Evolutionary conservation across 2,888 invertebrate genomes (phyloP), one percentile per base, ranked within the genome.

Genomic region (Pherbina coryleti): DNA sequence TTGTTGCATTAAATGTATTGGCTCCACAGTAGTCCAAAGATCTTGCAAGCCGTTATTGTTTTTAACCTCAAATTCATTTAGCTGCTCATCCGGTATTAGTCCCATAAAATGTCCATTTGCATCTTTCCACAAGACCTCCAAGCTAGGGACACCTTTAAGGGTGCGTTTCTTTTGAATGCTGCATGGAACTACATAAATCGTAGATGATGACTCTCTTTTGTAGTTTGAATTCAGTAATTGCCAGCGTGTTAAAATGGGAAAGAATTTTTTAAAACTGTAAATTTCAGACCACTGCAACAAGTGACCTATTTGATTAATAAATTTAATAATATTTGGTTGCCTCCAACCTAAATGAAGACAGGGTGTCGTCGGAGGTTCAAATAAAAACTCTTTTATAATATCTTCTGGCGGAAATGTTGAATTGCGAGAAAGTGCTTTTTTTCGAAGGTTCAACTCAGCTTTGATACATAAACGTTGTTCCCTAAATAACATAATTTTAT

Each of bases 181-280:
- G 28, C 90, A 87, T 0, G 93, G 92, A 66, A 86, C 81, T n/a
- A 93, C 84, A 78, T 90, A 79, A 1, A 67, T 31, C 0, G 70
- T 53, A 5, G 69, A 51, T n/a, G 72, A 19, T 8, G 69, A 17
- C 8, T 78, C 72, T 7, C 71, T 17, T 28, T 60, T 67, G 7
- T 62, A 44, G n/a, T 72, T 14, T 1, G 73, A 34, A 79, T 84
- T 82, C 8, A 84, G 83, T 83, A 89, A 92, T 85, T 95, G 95
- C 95, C 95, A 96, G 82, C 95, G 92, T 0, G 95, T 95, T 28
- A 94, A 86, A 62, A 96, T 86, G 0, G 95, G 95, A 77, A 96
- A 90, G 82, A 95, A 93, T 87, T 96, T 96, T 84, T 94, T 93
- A 81, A 95, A 93, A 55, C 94, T 92, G 86, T 96, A 96, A 44